Evolutionary conservation across 2,113 vertebrate genomes (phyloP), one percentile per base, ranked within the genome.

Genomic region (Pyxicephalus adspersus): DNA sequence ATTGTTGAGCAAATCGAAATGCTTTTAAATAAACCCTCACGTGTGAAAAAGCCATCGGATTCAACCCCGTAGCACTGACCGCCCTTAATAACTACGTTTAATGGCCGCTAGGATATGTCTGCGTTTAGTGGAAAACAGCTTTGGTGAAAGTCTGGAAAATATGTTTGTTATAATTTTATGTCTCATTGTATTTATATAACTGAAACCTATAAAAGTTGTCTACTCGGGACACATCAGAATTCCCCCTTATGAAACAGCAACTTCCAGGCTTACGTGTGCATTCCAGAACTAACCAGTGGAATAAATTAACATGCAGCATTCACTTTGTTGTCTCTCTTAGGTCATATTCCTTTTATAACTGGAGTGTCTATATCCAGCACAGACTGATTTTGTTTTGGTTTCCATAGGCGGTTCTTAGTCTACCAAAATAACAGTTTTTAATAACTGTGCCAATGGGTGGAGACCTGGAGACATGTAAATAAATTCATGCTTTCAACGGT

Each of bases 261-360:
- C 45, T 28, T 34, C 38, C 22, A 65, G 50, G 23, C 3, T 16
- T 54, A 84, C 50, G 70, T 80, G 58, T 78, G 83, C 77, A 74
- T 29, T 22, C 83, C 79, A 88, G 65, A 66, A 65, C 83, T 73
- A 84, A 78, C 83, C 86, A 83, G 77, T 70, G 77, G 8, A 86
- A 86, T 84, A 89, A 90, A 88, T 85, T 64, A 85, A 89, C 90
- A 87, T 80, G 85, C 73, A 85, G 86, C 79, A 77, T 45, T 45
- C 86, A 86, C 86, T 87, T 83, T 51, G n/a, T 87, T 85, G 74
- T 86, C 83, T 86, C 85, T 87, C 86, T 88, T 31, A 89, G 87
- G 90, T 88, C 90, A 92, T 90, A 90, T 89, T 83, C 88, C 87
- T 89, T 89, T 89, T 90, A 89, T 90, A 91, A 84, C 83, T 77